Conservation (phyloP, 2,888 invertebrate genomes). For the Panzeria rudis region DNA sequence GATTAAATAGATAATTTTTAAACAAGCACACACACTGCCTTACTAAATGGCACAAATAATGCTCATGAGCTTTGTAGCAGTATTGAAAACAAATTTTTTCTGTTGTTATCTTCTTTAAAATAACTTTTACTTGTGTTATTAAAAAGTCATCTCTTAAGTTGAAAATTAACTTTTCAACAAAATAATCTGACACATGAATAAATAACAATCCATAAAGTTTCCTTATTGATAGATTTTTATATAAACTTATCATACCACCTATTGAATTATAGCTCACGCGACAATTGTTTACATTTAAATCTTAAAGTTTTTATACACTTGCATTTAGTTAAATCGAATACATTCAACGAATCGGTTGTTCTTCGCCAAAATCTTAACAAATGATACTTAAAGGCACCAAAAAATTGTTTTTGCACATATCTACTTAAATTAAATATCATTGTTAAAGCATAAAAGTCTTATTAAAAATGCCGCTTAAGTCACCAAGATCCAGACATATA, state of each 20-base stretch:
- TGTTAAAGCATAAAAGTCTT: slow-evolving; percentile 81
- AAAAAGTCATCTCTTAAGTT: too few relatives aligned
- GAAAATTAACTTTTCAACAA: too few relatives aligned
- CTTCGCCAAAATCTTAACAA: background rate
- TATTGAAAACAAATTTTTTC: too few relatives aligned
- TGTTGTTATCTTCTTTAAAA: too few relatives aligned
- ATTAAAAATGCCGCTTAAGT: slow-evolving; percentile 27
- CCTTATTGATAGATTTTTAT: background rate
- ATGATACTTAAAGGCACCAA: slow-evolving; percentile 11
- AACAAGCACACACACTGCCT: too few relatives aligned
- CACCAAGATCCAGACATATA: slow-evolving; percentile 56
- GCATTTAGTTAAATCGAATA: slow-evolving; percentile 45
- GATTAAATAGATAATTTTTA: too few relatives aligned
- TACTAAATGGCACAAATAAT: too few relatives aligned
- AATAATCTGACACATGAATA: too few relatives aligned
- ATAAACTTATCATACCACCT: background rate
- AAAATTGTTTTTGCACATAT: slow-evolving; percentile 9
- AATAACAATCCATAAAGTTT: too few relatives aligned
- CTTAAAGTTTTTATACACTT: slow-evolving; percentile 21
- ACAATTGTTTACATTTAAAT: slow-evolving; percentile 11
- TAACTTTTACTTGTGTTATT: too few relatives aligned
- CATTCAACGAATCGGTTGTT: slow-evolving; percentile 36
- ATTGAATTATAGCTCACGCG: background rate
- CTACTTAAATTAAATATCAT: background rate
- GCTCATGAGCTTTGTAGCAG: too few relatives aligned